Percentiles rank a stretch among this genome's conserved stretches.
Evolutionary conservation across 2,113 vertebrate species (phyloP).

Genomic region (Menura novaehollandiae): DNA sequence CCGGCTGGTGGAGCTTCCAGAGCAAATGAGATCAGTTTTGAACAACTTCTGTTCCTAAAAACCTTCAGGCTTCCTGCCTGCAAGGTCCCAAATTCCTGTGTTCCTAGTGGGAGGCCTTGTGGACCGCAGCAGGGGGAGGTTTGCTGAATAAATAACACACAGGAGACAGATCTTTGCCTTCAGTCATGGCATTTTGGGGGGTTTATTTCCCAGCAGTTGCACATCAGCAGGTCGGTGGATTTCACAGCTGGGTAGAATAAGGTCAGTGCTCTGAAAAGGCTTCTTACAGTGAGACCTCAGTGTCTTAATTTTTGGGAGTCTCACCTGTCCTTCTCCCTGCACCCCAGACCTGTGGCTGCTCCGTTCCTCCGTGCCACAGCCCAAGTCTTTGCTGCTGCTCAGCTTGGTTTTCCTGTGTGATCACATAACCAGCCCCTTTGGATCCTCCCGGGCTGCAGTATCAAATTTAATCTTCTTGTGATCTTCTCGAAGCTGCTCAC

Average conservation of each 20-base stretch:
- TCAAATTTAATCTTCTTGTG: not conserved
- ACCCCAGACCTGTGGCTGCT: not conserved
- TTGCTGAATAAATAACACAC: not conserved
- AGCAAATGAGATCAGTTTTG: too few relatives aligned
- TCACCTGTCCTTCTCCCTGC: not conserved
- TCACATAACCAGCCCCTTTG: not conserved
- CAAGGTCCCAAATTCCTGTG: not conserved
- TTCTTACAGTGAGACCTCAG: not conserved
- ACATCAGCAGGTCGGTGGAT: not conserved
- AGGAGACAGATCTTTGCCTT: not conserved
- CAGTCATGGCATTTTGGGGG: fast-evolving
- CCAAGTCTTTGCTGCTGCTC: not conserved
- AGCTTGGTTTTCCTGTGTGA: not conserved
- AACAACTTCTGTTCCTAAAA: not conserved
- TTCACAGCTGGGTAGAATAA: not conserved
- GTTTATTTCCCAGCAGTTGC: not conserved
- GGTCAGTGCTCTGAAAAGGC: not conserved
- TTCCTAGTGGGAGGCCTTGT: not conserved
- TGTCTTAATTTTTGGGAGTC: not conserved
- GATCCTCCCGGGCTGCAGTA: not conserved
- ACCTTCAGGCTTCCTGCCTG: not conserved
- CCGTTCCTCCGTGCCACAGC: not conserved
- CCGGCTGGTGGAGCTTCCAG: not conserved
- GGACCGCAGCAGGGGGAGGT: not conserved
- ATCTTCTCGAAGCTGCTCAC: not conserved